Percentiles rank a stretch among this genome's conserved stretches.
Conservation (phyloP, 2,797 vertebrate species). For the Lycodopsis pacificus region DNA sequence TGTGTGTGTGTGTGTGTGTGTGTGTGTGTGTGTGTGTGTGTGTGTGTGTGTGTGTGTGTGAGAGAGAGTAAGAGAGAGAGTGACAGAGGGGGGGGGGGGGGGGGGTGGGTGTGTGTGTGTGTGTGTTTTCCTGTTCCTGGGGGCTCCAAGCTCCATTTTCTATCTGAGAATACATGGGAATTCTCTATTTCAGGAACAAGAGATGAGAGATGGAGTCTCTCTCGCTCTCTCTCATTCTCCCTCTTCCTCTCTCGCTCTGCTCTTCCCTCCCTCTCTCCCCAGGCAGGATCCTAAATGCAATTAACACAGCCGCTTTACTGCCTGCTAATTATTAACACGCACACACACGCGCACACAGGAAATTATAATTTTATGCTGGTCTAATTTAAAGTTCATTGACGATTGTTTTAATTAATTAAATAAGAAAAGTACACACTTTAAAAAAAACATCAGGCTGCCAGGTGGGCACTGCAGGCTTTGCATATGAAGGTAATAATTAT, state of each 20-base stretch:
- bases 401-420: conserved; percentile 89
- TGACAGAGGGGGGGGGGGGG: neutral
- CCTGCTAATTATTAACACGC: conserved; percentile 97
- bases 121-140: conserved; percentile 72
- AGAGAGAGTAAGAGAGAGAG: no score
- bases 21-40: conserved; percentile 64
- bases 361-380: conserved; percentile 91
- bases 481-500: conserved; percentile 82
- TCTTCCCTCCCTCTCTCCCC: conserved; percentile 83
- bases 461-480: conserved; percentile 68
- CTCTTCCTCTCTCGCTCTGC: conserved; percentile 19
- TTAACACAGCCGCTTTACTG: conserved; percentile 95
- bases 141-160: conserved; percentile 83
- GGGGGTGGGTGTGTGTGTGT: conserved; percentile 1
- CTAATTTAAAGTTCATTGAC: conserved; percentile 97
- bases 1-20: conserved; percentile 37
- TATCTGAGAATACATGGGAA: conserved; percentile 90
- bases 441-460: conserved; percentile 63
- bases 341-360: conserved; percentile 19
- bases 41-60: conserved; percentile 23
- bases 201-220: conserved; percentile 81
- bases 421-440: conserved; percentile 85
- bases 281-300: conserved; percentile 94
- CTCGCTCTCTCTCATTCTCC: conserved; percentile 21
- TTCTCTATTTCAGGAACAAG: conserved; percentile 94